Percentiles rank a stretch among this genome's conserved stretches.
phyloP scores from a whole-genome alignment of 2,113 vertebrate species.

The western clawed frog (Xenopus tropicalis) region UCB_Xtro_10.0 CM004452.2:51440001-51440500 shows the following conservation, averaged over 20 bases:
- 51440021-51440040: background rate
- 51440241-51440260: background rate
- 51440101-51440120: background rate
- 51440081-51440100: background rate
- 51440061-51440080: background rate
- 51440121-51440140: background rate
- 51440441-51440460: background rate
- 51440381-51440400: background rate
- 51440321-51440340: no score
- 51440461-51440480: no score
- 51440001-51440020: no score
- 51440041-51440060: background rate
- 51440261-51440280: background rate
- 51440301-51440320: no score
- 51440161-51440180: background rate
- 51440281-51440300: background rate
- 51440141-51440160: background rate
- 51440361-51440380: background rate
- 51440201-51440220: no score
- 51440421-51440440: background rate
- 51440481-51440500: no score
- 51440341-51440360: background rate
- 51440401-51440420: background rate
- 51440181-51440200: background rate
- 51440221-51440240: no score